Evolutionary conservation across 2,113 vertebrate genomes (phyloP).

Genomic region (Ceyx melanurus): DNA sequence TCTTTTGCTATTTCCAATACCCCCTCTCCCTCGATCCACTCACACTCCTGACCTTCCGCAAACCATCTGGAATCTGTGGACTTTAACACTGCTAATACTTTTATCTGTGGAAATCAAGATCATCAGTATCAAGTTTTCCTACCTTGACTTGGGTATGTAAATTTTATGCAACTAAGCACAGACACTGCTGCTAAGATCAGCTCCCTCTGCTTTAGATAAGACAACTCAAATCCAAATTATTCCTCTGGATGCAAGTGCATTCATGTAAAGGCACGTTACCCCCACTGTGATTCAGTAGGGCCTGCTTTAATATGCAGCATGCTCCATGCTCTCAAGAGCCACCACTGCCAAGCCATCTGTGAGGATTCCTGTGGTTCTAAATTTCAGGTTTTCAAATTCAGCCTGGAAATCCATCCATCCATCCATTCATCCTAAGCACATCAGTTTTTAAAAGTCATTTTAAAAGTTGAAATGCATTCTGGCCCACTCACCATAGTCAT

Average conservation of each 20-base stretch:
- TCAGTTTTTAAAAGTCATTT: background rate
- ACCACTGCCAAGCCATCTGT: background rate
- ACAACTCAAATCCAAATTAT: background rate
- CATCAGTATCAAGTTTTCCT: background rate
- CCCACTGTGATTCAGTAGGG: background rate
- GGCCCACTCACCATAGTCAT: background rate
- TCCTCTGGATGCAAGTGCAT: background rate
- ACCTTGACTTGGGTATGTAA: background rate
- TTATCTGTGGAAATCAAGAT: background rate
- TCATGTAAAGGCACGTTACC: background rate
- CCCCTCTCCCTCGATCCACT: fast-evolving
- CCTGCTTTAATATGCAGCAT: background rate
- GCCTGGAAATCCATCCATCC: background rate
- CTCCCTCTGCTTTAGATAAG: background rate
- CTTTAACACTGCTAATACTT: background rate
- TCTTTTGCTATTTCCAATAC: background rate
- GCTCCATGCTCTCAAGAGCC: background rate
- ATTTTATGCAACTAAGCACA: background rate
- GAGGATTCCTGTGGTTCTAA: background rate
- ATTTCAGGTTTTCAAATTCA: conserved; percentile 25
- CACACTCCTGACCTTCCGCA: background rate
- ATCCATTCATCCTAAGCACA: background rate
- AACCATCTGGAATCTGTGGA: background rate
- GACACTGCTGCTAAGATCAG: background rate
- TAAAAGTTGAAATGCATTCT: background rate